Conservation (phyloP, 1,140 invertebrate species). For the Coptotermes formosanus region DNA sequence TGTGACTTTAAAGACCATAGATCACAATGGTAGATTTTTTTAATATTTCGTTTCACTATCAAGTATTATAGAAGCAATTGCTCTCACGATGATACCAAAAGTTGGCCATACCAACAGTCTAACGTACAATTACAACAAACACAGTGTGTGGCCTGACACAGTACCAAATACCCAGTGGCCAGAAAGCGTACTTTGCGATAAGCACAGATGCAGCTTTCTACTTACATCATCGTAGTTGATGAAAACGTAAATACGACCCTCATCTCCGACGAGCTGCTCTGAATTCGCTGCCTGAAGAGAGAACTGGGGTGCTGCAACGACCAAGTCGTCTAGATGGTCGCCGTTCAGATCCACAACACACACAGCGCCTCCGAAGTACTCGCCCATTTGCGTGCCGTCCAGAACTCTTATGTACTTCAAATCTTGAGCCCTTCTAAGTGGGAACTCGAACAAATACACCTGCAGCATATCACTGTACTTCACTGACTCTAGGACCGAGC, state of each 20-base stretch:
- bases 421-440: not conserved
- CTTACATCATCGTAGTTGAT: not conserved
- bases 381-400: constrained; percentile 87
- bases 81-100: no score
- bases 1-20: no score
- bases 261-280: not conserved
- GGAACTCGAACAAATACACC: not conserved
- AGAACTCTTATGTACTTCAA: constrained; percentile 56
- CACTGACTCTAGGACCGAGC: no score
- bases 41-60: no score
- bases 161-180: no score
- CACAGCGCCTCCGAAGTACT: constrained; percentile 93
- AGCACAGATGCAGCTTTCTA: not conserved
- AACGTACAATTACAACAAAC: no score
- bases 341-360: constrained; percentile 88
- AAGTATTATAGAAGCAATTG: no score
- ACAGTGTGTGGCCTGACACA: no score
- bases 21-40: no score
- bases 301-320: constrained; percentile 93
- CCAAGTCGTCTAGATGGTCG: constrained; percentile 87
- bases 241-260: not conserved
- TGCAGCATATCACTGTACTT: not conserved
- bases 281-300: constrained; percentile 70
- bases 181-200: no score
- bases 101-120: no score